A percentile compares a stretch with the other conserved stretches of the same genome.
phyloP scores from a whole-genome alignment of 2,113 vertebrate species.

The Pelecanoides urinatrix region DNA sequence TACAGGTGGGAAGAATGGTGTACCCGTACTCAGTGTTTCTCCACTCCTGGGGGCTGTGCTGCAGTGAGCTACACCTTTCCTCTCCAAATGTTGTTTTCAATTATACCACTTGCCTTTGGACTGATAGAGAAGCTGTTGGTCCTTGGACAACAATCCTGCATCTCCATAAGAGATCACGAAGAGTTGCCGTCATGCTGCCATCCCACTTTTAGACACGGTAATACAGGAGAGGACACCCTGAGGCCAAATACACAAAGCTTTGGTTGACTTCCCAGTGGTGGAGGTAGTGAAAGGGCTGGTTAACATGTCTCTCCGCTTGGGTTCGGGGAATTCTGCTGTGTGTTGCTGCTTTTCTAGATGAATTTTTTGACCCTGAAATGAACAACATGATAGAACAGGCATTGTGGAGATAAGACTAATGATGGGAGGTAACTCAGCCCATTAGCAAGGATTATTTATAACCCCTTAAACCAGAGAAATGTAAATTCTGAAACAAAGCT shows the following conservation, averaged over 20 bases:
- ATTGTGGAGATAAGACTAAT: neutral
- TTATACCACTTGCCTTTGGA: neutral
- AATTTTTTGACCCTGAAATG: conserved; percentile 12
- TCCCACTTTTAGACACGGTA: neutral
- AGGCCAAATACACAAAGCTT: neutral
- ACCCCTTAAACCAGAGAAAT: neutral
- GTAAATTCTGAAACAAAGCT: neutral
- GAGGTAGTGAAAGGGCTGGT: neutral
- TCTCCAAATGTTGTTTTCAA: neutral
- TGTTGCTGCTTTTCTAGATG: neutral
- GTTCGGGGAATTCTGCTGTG: neutral
- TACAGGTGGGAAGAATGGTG: neutral
- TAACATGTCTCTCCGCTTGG: neutral
- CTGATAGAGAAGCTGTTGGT: neutral
- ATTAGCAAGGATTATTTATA: conserved; percentile 10
- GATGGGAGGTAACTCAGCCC: neutral
- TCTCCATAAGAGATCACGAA: neutral
- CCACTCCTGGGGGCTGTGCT: neutral
- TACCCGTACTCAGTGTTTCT: neutral
- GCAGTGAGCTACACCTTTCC: neutral
- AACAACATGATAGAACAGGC: conserved; percentile 5
- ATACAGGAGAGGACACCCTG: neutral
- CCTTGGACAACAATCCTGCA: neutral
- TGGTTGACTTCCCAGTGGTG: neutral
- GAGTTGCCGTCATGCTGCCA: neutral